A percentile compares a stretch with the other conserved stretches of the same genome.
Conservation (phyloP, 2,888 invertebrate species). For the Polyommatus iphigenia region DNA sequence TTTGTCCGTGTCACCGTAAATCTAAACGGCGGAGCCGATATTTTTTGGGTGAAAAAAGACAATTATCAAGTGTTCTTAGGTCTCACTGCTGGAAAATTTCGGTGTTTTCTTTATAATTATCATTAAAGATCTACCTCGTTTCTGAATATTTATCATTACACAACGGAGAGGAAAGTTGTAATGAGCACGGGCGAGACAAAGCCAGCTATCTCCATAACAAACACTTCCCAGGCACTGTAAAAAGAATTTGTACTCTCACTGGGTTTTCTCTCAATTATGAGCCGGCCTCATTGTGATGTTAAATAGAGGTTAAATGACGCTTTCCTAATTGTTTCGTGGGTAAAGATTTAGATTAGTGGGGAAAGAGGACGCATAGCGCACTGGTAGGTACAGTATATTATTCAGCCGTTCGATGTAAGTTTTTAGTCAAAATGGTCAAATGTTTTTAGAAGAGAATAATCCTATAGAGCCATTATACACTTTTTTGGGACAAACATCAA, state of each 20-base stretch:
- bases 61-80: too few species aligned
- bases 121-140: background rate
- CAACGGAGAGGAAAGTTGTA: conserved; percentile 5
- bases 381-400: too few species aligned
- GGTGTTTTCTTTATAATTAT: background rate
- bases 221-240: conserved; percentile 7
- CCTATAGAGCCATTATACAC: too few species aligned
- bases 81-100: too few species aligned
- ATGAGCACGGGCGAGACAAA: conserved; percentile 9
- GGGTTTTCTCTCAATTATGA: background rate
- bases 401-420: too few species aligned
- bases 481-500: too few species aligned
- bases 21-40: too few species aligned
- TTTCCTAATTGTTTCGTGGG: background rate
- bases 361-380: background rate
- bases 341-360: background rate
- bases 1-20: too few species aligned
- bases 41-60: too few species aligned
- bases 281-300: background rate
- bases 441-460: too few species aligned
- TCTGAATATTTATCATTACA: background rate
- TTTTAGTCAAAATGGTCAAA: too few species aligned
- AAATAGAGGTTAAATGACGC: background rate
- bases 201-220: conserved; percentile 1
- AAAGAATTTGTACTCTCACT: background rate